Evolutionary conservation across 2,888 invertebrate species (phyloP).

Genomic region (Choreutis nemorana): DNA sequence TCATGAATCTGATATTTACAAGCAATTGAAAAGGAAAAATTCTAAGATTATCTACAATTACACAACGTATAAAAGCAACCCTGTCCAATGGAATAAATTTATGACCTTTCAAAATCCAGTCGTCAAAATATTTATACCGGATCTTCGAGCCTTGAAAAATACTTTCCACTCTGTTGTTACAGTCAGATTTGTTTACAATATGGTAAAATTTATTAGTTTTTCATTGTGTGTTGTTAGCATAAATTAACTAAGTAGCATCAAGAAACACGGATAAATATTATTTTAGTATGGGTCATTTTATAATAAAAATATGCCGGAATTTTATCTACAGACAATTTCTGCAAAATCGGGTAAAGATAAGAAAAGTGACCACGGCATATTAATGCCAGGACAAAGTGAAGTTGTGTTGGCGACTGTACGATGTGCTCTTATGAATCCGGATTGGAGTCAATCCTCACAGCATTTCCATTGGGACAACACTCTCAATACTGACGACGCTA

Average conservation of each 20-base stretch:
- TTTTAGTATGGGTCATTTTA: not conserved
- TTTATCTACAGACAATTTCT: constrained; percentile 6
- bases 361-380: constrained; percentile 24
- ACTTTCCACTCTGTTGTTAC: constrained; percentile 62
- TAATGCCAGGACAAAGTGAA: constrained; percentile 24
- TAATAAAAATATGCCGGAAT: constrained; percentile 9
- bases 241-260: too few relatives aligned
- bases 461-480: constrained; percentile 67
- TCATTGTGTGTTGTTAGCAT: too few relatives aligned
- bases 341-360: constrained; percentile 30
- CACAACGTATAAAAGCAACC: constrained; percentile 56
- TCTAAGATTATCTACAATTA: constrained; percentile 34
- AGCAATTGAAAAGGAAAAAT: constrained; percentile 24
- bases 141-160: constrained; percentile 54
- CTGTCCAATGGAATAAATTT: constrained; percentile 56
- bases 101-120: constrained; percentile 62
- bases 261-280: too few relatives aligned
- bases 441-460: constrained; percentile 62
- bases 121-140: constrained; percentile 55
- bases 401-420: constrained; percentile 51
- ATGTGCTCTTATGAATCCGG: constrained; percentile 45
- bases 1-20: constrained; percentile 32
- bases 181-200: constrained; percentile 53
- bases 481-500: constrained; percentile 40
- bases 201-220: constrained; percentile 32